A percentile compares a stretch with the other conserved stretches of the same genome.
Conservation (phyloP, 2,113 vertebrate genomes). For the Hyperoodon ampullatus region DNA sequence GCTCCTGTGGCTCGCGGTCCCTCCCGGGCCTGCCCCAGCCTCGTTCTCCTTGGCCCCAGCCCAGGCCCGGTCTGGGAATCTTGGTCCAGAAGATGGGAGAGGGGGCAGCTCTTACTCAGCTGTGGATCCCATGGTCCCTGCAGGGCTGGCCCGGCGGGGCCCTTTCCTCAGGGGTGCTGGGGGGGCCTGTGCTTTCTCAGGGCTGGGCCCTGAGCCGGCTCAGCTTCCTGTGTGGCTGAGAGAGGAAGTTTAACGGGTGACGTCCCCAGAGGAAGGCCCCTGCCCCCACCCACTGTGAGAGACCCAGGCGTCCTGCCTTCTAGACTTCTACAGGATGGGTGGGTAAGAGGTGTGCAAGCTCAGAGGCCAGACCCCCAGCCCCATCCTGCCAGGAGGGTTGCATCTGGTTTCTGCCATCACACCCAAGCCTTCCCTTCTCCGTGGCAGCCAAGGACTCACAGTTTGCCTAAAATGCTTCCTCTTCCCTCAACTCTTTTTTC, state of each 20-base stretch:
- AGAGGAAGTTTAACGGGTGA: slow-evolving; percentile 82
- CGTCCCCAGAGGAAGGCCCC: slow-evolving; percentile 58
- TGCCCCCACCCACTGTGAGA: slow-evolving; percentile 58
- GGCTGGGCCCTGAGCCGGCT: slow-evolving; percentile 63
- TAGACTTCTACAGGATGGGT: not conserved
- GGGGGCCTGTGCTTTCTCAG: slow-evolving; percentile 43
- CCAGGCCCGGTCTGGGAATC: not conserved
- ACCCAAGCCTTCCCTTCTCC: too few species aligned
- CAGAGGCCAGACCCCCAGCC: not conserved
- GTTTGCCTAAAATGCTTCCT: not conserved
- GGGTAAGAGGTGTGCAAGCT: not conserved
- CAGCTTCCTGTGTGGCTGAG: slow-evolving; percentile 81
- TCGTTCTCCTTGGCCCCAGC: not conserved
- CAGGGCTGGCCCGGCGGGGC: slow-evolving; percentile 16
- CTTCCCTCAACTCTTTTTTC: not conserved
- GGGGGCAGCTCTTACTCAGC: slow-evolving; percentile 76
- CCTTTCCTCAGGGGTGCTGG: slow-evolving; percentile 58
- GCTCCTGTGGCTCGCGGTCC: not conserved
- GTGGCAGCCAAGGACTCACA: not conserved
- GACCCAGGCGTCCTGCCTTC: slow-evolving; percentile 46
- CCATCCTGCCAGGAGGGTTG: not conserved
- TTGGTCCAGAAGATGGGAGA: not conserved
- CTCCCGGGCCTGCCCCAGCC: not conserved
- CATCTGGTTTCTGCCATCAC: not conserved
- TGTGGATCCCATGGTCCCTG: slow-evolving; percentile 79